Conservation (phyloP, 2,888 invertebrate genomes). For the Sabatieria punctata region DNA sequence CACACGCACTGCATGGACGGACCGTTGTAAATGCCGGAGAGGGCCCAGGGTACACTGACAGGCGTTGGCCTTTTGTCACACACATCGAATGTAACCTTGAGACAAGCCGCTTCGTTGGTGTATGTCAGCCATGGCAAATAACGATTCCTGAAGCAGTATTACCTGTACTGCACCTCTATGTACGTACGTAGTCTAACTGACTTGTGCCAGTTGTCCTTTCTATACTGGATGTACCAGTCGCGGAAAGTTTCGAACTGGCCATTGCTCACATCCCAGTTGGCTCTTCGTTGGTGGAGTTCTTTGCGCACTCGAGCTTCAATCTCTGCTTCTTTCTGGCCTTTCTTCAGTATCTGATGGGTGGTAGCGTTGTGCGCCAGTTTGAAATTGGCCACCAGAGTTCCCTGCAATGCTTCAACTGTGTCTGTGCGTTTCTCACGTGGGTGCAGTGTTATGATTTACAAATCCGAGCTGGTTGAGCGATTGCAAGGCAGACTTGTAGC, state of each 20-base stretch:
- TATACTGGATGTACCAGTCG: constrained; percentile 28
- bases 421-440: too few relatives aligned
- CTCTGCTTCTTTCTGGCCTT: constrained; percentile 22
- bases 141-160: constrained; percentile 5
- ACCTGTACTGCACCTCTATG: not conserved
- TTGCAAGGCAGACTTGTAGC: constrained; percentile 24
- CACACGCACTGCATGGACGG: not conserved
- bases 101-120: not conserved
- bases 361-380: constrained; percentile 28
- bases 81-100: constrained; percentile 1
- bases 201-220: constrained; percentile 29
- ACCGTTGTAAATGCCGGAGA: too few relatives aligned
- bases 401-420: constrained; percentile 15
- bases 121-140: constrained; percentile 3
- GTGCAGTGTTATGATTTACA: constrained; percentile 15
- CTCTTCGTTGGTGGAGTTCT: constrained; percentile 19
- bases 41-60: not conserved
- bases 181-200: constrained; percentile 10
- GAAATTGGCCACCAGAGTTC: constrained; percentile 29
- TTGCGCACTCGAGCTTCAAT: constrained; percentile 19
- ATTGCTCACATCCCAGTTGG: constrained; percentile 27
- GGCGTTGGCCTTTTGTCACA: constrained; percentile 3
- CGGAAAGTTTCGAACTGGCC: constrained; percentile 11
- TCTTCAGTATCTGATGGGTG: constrained; percentile 18
- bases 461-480: constrained; percentile 28